Conservation (phyloP, 2,113 vertebrate species). For the Cololabis saira region DNA sequence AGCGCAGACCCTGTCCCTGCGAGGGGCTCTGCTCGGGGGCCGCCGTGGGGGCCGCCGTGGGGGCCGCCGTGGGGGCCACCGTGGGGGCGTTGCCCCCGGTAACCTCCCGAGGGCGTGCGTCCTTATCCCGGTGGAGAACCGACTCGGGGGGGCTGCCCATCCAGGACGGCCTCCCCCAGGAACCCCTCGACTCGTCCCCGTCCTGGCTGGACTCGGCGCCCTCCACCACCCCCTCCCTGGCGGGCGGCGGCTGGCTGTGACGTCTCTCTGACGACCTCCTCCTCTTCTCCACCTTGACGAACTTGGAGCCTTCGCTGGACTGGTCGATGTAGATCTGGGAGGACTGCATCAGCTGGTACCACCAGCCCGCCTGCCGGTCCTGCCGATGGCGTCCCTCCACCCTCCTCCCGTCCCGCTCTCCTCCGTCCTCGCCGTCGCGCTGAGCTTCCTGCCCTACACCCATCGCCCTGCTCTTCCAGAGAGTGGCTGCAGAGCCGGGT, state of each 20-base stretch:
- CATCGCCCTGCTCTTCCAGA: slow-evolving; percentile 54
- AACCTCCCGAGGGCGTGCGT: slow-evolving; percentile 5
- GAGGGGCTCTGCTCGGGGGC: slow-evolving; percentile 74
- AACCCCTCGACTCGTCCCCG: slow-evolving; percentile 53
- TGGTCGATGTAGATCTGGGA: slow-evolving; percentile 97
- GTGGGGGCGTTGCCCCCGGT: slow-evolving; percentile 10
- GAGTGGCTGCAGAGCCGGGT: neutral
- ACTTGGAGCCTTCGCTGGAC: slow-evolving; percentile 84
- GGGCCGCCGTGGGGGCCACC: slow-evolving; percentile 38
- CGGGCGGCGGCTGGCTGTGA: slow-evolving; percentile 78
- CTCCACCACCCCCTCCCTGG: slow-evolving; percentile 92
- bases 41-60: slow-evolving; percentile 26
- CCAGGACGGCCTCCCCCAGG: slow-evolving; percentile 86
- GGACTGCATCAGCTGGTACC: slow-evolving; percentile 99
- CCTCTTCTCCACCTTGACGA: slow-evolving; percentile 83
- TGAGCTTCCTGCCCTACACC: slow-evolving; percentile 64
- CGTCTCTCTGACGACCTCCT: slow-evolving; percentile 79
- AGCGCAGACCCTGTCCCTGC: slow-evolving; percentile 69
- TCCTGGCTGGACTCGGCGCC: slow-evolving; percentile 89
- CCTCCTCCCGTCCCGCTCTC: slow-evolving; percentile 52
- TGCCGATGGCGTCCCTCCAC: slow-evolving; percentile 62
- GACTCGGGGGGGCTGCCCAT: slow-evolving; percentile 97
- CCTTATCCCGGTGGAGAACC: slow-evolving; percentile 85
- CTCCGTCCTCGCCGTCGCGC: slow-evolving; percentile 34
- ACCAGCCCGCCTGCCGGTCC: slow-evolving; percentile 91